Conservation (phyloP, 2,888 invertebrate species). For the Dasypolia templi region DNA sequence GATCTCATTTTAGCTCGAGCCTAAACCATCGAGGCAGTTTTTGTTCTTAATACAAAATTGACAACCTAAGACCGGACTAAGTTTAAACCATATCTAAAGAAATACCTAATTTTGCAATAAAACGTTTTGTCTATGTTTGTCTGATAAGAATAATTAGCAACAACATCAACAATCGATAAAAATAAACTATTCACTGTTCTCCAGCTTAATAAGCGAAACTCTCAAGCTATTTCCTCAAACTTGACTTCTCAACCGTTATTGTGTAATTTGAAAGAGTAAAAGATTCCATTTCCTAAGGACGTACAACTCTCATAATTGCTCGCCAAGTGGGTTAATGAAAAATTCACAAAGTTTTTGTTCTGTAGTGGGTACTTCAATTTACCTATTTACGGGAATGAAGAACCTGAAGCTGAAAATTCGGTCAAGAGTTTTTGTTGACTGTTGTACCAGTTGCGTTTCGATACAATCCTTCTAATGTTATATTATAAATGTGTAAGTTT, state of each 20-base stretch:
- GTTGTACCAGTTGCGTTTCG: not conserved
- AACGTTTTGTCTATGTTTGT: too few species aligned
- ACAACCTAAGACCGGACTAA: too few species aligned
- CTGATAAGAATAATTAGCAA: too few species aligned
- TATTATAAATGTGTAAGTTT: too few species aligned
- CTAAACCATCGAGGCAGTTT: too few species aligned
- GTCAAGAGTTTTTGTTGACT: not conserved
- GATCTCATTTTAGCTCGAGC: too few species aligned
- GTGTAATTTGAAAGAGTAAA: constrained; percentile 18
- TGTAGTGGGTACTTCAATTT: constrained; percentile 11
- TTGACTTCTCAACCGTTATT: constrained; percentile 15
- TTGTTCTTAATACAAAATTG: too few species aligned
- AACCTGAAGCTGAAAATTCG: constrained; percentile 1
- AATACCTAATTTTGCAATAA: too few species aligned
- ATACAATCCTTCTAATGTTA: too few species aligned
- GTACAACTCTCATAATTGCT: constrained; percentile 41
- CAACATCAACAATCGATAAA: not conserved
- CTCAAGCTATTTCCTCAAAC: not conserved
- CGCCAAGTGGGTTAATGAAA: constrained; percentile 48
- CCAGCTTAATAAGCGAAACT: not conserved
- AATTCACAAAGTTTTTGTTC: constrained; percentile 42
- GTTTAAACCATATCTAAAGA: too few species aligned
- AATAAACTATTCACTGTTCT: not conserved
- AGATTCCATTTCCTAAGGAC: constrained; percentile 25
- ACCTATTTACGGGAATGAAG: constrained; percentile 17